These are phyloP conservation scores for Eupristina koningsbergeri DNA, from an alignment of 1,140 invertebrate genomes.

Conservation along the genomic window DNA sequence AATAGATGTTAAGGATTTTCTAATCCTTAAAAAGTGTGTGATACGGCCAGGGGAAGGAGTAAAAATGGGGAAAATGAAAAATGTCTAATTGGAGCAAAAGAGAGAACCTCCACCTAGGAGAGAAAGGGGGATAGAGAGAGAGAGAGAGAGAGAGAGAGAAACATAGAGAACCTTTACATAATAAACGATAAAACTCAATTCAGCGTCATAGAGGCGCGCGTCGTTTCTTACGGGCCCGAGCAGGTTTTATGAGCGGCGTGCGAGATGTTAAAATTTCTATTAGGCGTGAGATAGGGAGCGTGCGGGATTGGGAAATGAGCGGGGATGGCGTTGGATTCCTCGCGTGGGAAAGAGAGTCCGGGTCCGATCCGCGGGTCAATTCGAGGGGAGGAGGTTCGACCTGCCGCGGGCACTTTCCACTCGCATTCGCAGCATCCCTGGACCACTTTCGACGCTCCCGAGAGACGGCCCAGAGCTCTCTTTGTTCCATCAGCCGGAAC, in stretches of 20 bases:
- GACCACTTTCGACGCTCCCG: too few species aligned
- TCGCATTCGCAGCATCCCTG: too few species aligned
- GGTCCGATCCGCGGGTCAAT: slow-evolving; percentile 6
- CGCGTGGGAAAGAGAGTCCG: slow-evolving; percentile 41
- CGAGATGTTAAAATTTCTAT: slow-evolving; percentile 45
- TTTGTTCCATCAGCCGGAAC: too few species aligned
- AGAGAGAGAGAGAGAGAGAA: too few species aligned
- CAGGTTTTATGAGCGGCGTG: slow-evolving; percentile 39
- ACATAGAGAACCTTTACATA: neutral
- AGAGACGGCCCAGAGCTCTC: too few species aligned
- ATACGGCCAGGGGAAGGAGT: too few species aligned
- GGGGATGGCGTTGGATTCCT: slow-evolving; percentile 5
- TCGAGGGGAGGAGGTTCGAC: slow-evolving; percentile 28
- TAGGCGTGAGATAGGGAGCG: neutral
- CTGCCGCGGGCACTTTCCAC: neutral
- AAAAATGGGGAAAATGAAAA: too few species aligned
- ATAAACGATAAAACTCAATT: slow-evolving; percentile 28
- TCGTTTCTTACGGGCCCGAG: slow-evolving; percentile 5
- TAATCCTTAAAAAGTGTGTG: too few species aligned
- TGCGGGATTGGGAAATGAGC: neutral
- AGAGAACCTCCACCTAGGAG: too few species aligned
- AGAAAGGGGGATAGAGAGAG: too few species aligned
- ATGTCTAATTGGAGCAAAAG: too few species aligned
- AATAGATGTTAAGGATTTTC: too few species aligned
- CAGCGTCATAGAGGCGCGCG: neutral